These are phyloP conservation scores for Salvelinus alpinus DNA, from an alignment of 2,113 vertebrate species.

Conservation along the genomic window DNA sequence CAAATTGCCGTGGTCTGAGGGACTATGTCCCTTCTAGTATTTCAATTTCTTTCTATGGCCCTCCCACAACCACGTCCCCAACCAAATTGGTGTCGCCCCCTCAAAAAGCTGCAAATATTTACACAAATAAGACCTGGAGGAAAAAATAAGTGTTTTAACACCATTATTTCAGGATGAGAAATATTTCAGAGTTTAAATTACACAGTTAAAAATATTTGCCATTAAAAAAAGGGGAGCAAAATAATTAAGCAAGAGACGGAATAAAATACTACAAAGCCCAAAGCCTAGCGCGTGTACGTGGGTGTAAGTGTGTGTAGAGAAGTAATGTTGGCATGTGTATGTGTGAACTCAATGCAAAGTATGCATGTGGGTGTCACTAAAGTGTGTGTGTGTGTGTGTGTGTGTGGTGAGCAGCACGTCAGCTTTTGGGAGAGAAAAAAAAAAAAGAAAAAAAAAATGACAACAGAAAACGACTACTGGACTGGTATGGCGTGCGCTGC, in stretches of 20 bases:
- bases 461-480: conserved; percentile 52
- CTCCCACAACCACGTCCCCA: conserved; percentile 17
- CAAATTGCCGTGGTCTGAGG: too few species aligned
- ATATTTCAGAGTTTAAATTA: conserved; percentile 68
- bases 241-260: conserved; percentile 44
- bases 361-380: too few species aligned
- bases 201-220: conserved; percentile 65
- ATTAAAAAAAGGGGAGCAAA: conserved; percentile 42
- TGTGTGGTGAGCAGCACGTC: conserved; percentile 16
- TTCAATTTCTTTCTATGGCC: background rate
- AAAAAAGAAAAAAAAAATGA: conserved; percentile 37
- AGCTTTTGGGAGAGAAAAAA: conserved; percentile 45
- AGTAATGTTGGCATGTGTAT: conserved; percentile 16
- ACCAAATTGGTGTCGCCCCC: conserved; percentile 35
- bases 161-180: conserved; percentile 61
- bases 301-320: conserved; percentile 12
- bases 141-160: conserved; percentile 65
- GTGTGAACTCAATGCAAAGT: conserved; percentile 1
- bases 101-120: conserved; percentile 63
- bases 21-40: background rate
- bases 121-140: conserved; percentile 61
- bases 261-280: conserved; percentile 60
- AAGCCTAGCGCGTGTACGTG: conserved; percentile 28
- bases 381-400: conserved; percentile 18
- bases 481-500: conserved; percentile 40